Percentiles rank a stretch among this genome's conserved stretches.
These are phyloP conservation scores for Nephila pilipes DNA, from an alignment of 1,140 invertebrate genomes.

Conservation along the genomic window DNA sequence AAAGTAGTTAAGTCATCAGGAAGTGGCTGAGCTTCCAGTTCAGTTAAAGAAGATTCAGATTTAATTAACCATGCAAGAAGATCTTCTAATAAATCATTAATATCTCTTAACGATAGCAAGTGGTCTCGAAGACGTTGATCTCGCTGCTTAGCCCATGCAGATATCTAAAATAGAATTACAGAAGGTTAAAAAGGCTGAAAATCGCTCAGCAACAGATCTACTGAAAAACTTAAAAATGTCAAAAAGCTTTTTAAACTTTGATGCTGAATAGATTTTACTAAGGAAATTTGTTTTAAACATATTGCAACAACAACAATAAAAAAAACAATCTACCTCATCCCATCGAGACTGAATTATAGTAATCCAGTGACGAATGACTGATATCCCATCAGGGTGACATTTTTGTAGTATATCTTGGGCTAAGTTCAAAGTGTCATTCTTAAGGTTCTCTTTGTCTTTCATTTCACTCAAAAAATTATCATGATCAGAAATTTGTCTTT, in stretches of 20 bases:
- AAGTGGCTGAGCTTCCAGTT: constrained; percentile 91
- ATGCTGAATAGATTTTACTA: no score
- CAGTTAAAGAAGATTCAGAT: constrained; percentile 90
- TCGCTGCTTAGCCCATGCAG: constrained; percentile 84
- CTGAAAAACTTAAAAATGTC: neutral
- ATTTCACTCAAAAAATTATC: constrained; percentile 92
- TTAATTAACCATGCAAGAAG: constrained; percentile 94
- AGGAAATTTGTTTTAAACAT: no score
- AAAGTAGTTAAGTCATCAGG: constrained; percentile 94
- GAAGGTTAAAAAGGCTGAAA: neutral
- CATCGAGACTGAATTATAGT: constrained; percentile 96
- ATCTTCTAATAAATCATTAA: constrained; percentile 91
- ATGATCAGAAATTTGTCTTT: constrained; percentile 91
- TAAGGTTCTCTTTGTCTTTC: constrained; percentile 90
- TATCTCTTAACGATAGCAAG: constrained; percentile 83
- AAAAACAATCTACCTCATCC: constrained; percentile 86
- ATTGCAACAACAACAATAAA: no score
- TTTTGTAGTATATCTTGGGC: constrained; percentile 94
- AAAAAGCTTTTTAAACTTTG: no score
- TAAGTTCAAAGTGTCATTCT: constrained; percentile 91
- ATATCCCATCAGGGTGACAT: constrained; percentile 95
- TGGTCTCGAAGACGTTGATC: constrained; percentile 91
- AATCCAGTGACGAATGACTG: constrained; percentile 98
- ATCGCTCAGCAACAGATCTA: neutral
- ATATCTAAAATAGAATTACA: constrained; percentile 79